Base-by-base conservation (phyloP, 2,113 vertebrate genomes). In the Melanostigma gelatinosum region DNA sequence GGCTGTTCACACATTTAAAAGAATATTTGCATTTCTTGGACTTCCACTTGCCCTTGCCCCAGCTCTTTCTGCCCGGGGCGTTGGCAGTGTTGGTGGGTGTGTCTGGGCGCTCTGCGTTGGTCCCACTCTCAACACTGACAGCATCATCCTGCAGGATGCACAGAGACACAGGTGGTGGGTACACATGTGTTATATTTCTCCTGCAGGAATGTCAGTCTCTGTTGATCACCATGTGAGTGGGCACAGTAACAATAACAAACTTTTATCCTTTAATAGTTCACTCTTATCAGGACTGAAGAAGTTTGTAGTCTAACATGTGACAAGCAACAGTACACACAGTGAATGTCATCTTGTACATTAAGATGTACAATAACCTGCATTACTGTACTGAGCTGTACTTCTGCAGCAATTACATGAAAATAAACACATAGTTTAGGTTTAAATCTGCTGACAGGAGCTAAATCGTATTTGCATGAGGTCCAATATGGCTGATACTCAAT, bases 11-110 rank as follows among this genome's bases (percentile, higher is more conserved):
- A 92, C 98, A 99, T 90, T 98, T 99, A 90, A 99, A 99, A 68
- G 97, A 98, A 81, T 98, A 99, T 96, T 97, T 96, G 95, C 98
- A 99, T 91, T 99, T 99, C 94, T 99, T 99, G n/a, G 97, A 98
- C 86, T 98, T 99, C 97, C 97, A 99, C 85, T 99, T 99, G 89
- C 98, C 98, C 93, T 99, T 99, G 16, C 97, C 97, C 98, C 97
- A 99, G 91, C 97, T 98, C 91, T 99, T 99, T n/a, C 97, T 97
- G 85, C 98, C 97, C 0, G 98, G 97, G 0, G 97, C 97, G 32
- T 96, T 99, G 67, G 97, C 96, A 0, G 98, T 99, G 94, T 99
- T 99, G n/a, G 98, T 99, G 60, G 98, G 98, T 0, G 98, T 99
- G 88, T 99, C 98, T 0, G 98, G 97, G 5, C 98, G 96, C 78